Conservation (phyloP, 92 coral and sea anemone genomes). For the Umimayanthus chanpuru region DNA sequence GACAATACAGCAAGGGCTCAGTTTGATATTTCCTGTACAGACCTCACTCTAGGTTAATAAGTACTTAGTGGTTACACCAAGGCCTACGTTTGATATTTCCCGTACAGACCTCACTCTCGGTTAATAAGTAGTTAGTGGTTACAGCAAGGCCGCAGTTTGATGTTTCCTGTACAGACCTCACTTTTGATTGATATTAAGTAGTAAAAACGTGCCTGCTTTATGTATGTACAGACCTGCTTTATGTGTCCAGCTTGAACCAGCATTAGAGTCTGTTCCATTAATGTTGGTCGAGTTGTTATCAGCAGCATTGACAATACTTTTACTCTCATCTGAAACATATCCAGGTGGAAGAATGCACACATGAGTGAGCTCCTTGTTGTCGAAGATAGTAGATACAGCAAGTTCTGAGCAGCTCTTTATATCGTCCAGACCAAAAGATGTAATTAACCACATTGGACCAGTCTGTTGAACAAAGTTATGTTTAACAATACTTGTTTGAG, state of each 20-base stretch:
- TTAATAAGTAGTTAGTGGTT: too few species aligned
- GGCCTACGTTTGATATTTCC: too few species aligned
- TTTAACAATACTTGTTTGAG: not conserved
- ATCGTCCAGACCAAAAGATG: conserved; percentile 55
- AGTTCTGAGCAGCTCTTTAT: not conserved
- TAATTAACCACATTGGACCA: conserved; percentile 57
- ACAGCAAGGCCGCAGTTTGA: too few species aligned
- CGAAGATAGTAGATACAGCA: not conserved
- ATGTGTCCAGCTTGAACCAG: conserved; percentile 18
- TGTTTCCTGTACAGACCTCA: too few species aligned
- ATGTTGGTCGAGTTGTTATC: not conserved
- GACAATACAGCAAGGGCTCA: too few species aligned
- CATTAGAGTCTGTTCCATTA: conserved; percentile 30
- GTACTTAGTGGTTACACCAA: too few species aligned
- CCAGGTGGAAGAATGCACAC: conserved; percentile 27
- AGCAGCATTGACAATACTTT: not conserved
- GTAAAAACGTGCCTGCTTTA: too few species aligned
- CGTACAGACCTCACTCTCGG: too few species aligned
- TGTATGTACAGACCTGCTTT: conserved; percentile 27
- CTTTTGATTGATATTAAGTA: too few species aligned
- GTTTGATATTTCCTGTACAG: too few species aligned
- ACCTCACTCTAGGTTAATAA: too few species aligned
- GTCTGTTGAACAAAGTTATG: conserved; percentile 22
- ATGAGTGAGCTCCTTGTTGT: conserved; percentile 11
- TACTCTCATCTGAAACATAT: not conserved